Base-by-base conservation (phyloP, 2,888 invertebrate genomes). In the Tinea pellionella region DNA sequence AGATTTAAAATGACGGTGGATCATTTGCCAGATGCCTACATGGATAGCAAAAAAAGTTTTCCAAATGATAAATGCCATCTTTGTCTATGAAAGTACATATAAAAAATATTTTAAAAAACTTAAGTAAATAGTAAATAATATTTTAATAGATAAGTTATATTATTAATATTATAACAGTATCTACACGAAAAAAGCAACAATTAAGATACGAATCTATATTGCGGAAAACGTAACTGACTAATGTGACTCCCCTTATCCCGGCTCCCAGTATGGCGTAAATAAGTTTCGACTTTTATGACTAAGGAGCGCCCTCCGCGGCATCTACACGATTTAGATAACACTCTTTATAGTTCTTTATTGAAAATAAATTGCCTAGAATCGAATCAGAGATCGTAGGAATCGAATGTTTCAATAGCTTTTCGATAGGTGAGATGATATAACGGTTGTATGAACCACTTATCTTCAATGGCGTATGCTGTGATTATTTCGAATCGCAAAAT, bases 281-380 rank as follows among this genome's bases (percentile, higher is more conserved):
- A 83, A 76, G 78, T 75, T 73, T 77, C 75, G 79, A 79, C 78
- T 72, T 84, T 83, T 82, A 83, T 80, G 84, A 78, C 77, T 73
- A 71, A 66, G 71, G 47, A 42, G 61, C 76, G 71, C 84, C 83
- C 80, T 77, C 69, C 67, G 73, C 77, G 74, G 75, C 72, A 72
- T 71, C 73, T 74, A 73, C 79, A 72, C 87, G 79, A 85, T 86
- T 86, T 83, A 87, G 87, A 87, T 87, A 87, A 87, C 85, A 85
- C 85, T 81, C 85, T 72, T 87, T 87, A 87, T 87, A 87, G 87
- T 86, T 86, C 87, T 86, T 87, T 87, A 87, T 87, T 87, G 87
- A 87, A 87, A 87, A 85, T 87, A 87, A 87, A 87, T 87, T 87
- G 87, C 87, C 79, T 80, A 86, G 87, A 87, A 87, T 87, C 84